Conservation (phyloP, 2,113 vertebrate species). For the Stomatorhinus ivindoensis region DNA sequence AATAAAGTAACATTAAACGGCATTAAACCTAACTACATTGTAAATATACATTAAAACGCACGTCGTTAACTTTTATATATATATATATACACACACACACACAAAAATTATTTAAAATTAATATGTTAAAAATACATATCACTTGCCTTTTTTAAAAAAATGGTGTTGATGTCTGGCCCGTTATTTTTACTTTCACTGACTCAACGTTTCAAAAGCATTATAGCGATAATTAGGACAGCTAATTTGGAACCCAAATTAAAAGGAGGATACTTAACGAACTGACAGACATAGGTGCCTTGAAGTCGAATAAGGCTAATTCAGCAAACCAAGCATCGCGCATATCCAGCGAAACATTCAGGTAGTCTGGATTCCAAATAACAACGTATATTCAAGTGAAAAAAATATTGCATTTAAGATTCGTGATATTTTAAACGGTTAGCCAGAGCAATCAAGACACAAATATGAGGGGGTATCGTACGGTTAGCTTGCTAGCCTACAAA, state of each 20-base stretch:
- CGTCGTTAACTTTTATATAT: background rate
- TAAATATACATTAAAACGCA: background rate
- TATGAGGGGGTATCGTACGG: background rate
- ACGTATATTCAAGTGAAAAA: background rate
- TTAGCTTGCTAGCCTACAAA: background rate
- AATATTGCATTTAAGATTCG: background rate
- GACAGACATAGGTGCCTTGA: background rate
- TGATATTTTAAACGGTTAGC: background rate
- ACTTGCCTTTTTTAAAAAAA: background rate
- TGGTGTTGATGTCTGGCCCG: conserved; percentile 1
- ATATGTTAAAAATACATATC: background rate
- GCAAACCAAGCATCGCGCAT: background rate
- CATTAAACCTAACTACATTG: background rate
- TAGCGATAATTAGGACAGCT: background rate
- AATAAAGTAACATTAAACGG: background rate
- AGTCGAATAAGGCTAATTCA: background rate
- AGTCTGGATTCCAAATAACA: background rate
- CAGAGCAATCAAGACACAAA: background rate
- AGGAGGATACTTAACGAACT: background rate
- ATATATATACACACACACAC: background rate
- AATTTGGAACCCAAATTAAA: background rate
- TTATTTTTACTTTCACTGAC: background rate
- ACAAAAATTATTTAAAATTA: background rate
- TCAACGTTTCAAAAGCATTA: background rate
- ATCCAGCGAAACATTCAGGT: background rate